Percentiles rank a stretch among this genome's conserved stretches.
Conservation (phyloP, 2,797 vertebrate genomes). For the Carcharodon carcharias region DNA sequence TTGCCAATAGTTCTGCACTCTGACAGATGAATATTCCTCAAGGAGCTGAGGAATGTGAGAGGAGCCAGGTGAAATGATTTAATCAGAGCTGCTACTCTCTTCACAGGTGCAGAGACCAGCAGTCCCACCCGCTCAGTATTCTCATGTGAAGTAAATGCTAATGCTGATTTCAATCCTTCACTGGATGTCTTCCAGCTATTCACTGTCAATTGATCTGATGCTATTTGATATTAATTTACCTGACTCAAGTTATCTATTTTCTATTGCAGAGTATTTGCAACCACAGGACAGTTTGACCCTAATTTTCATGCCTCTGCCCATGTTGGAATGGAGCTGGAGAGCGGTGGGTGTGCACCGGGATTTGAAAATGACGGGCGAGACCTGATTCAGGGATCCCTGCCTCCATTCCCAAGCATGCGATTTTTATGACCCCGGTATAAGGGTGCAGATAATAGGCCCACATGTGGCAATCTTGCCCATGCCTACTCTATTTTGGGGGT, state of each 20-base stretch:
- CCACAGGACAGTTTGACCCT: not conserved
- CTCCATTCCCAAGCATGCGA: not conserved
- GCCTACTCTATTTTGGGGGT: not conserved
- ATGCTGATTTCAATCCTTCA: not conserved
- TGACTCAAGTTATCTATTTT: not conserved
- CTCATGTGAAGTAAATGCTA: not conserved
- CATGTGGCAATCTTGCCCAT: too few relatives aligned
- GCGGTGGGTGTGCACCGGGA: too few relatives aligned
- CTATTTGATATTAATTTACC: not conserved
- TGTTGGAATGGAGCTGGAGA: not conserved
- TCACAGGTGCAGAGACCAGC: not conserved
- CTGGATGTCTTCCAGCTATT: not conserved
- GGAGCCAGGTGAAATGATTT: not conserved
- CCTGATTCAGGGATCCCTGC: too few relatives aligned
- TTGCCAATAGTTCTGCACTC: not conserved
- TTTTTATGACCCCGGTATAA: not conserved
- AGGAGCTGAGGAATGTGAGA: not conserved
- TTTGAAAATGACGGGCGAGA: too few relatives aligned
- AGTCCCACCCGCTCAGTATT: not conserved
- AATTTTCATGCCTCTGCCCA: not conserved
- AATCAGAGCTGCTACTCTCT: not conserved
- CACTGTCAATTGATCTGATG: not conserved
- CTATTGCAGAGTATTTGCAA: not conserved
- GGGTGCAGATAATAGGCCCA: too few relatives aligned
- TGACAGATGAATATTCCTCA: not conserved